phyloP scores from a whole-genome alignment of 2,113 vertebrate species.

The Oreamnos americanus region DNA sequence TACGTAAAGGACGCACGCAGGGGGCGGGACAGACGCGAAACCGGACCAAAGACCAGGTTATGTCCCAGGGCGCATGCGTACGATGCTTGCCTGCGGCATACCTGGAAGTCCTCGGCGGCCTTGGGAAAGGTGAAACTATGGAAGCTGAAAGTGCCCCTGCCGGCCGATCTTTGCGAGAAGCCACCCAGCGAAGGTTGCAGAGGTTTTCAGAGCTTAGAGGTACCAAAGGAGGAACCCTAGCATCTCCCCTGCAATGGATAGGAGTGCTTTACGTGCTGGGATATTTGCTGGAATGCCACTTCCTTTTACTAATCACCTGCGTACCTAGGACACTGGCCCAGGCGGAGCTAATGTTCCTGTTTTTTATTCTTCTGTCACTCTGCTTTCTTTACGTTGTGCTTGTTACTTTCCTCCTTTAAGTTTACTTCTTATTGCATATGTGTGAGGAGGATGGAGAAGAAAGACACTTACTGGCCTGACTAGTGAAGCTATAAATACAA shows the following conservation, averaged over 20 bases:
- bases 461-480: background rate
- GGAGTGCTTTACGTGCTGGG: background rate
- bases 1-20: background rate
- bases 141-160: rapidly evolving
- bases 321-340: background rate
- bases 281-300: background rate
- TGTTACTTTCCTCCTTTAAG: background rate
- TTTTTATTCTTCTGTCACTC: background rate
- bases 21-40: background rate
- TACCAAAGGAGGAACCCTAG: background rate
- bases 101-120: rapidly evolving
- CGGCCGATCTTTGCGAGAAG: background rate
- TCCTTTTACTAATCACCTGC: background rate
- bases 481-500: background rate
- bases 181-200: slow-evolving; percentile 80
- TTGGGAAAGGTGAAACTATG: background rate
- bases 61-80: background rate
- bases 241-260: background rate
- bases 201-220: slow-evolving; percentile 82
- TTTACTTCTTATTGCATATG: background rate
- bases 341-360: background rate
- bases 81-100: rapidly evolving
- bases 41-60: rapidly evolving
- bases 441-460: background rate
- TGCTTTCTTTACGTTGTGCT: background rate